phyloP scores from a whole-genome alignment of 2,797 vertebrate species.

The Perdix hodgsoniae region DNA sequence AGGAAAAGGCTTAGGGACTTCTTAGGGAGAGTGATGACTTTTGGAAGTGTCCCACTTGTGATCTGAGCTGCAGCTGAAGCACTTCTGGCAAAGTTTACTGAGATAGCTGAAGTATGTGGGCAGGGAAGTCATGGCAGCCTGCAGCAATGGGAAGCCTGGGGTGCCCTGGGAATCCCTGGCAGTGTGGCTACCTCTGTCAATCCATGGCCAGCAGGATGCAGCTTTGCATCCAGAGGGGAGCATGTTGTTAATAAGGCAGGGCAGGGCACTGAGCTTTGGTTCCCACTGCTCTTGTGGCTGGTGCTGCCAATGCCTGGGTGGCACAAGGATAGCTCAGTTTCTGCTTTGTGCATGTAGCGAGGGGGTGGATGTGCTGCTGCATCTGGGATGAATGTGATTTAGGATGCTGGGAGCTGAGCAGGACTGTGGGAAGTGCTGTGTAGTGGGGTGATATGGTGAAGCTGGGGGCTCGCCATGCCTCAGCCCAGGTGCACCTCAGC shows the following conservation, averaged over 20 bases:
- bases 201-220: background rate
- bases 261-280: background rate
- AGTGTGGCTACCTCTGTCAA: background rate
- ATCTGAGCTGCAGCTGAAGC: background rate
- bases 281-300: background rate
- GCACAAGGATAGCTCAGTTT: background rate
- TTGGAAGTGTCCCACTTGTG: background rate
- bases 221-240: background rate
- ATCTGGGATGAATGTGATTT: background rate
- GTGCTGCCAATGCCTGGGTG: background rate
- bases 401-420: background rate
- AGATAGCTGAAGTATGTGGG: background rate
- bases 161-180: background rate
- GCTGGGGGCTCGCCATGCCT: background rate
- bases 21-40: background rate
- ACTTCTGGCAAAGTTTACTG: background rate
- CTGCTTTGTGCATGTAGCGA: background rate
- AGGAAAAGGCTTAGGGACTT: background rate
- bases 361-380: background rate
- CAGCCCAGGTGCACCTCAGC: too few relatives aligned
- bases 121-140: rapidly evolving
- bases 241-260: rapidly evolving
- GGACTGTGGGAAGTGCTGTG: background rate
- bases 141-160: background rate
- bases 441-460: background rate